Evolutionary conservation across 64 coral and sea anemone genomes (phyloP), one percentile per base, ranked within the genome.

Genomic region (Cladopsammia gracilis): DNA sequence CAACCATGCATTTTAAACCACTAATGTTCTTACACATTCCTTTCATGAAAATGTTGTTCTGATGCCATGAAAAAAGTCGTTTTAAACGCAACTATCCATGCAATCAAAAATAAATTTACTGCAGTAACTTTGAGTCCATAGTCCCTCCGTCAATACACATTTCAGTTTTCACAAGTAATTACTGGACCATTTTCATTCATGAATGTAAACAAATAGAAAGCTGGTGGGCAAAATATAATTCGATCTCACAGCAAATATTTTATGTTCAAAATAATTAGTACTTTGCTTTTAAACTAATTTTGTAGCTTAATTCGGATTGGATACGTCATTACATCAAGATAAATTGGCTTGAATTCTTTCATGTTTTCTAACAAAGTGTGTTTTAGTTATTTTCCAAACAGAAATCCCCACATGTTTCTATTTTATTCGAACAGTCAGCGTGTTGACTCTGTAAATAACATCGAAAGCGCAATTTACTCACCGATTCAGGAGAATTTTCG

Each of bases 211-310:
- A 84, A 84, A n/a, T 44, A 25, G 11, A 64, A 64, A 26, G 15
- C 25, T 67, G 34, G 26, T 84, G 62, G 45, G 44, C 44, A 79
- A 67, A 68, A 45, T 20, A 66, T 84, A 84, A 84, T 84, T 84
- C n/a, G 64, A 84, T 84, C 80, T 49, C 62, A 24, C 57, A 50
- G 20, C 42, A 67, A 84, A 65, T 49, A 49, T 49, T 66, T 84
- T 49, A 11, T 64, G 62, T 19, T 67, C 42, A 84, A 84, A 84
- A 84, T 49, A 68, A 84, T 84, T 84, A 84, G 80, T 67, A 66
- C 61, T 67, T 67, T 24, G 26, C 43, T 66, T 67, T 84, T 48
- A 68, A 66, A 47, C 62, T 84, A 84, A 67, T 84, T 68, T 64
- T 62, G 43, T 25, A 24, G 44, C 80, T 50, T n/a, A 14, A 10